Conservation (phyloP, 2,113 vertebrate genomes). For the Cisticola juncidis region DNA sequence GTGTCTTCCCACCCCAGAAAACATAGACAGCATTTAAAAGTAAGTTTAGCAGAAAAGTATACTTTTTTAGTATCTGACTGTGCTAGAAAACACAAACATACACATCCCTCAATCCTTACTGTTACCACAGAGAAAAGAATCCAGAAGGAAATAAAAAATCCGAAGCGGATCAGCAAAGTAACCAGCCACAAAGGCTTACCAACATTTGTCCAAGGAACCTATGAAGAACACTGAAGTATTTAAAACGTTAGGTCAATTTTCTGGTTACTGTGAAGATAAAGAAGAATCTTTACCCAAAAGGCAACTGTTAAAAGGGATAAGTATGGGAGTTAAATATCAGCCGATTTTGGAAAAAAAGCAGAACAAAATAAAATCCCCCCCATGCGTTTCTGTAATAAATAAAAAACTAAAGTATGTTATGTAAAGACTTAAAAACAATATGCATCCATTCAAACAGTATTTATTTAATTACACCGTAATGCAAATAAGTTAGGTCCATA, state of each 20-base stretch:
- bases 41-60: not conserved
- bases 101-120: not conserved
- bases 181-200: not conserved
- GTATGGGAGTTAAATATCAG: not conserved
- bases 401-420: not conserved
- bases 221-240: not conserved
- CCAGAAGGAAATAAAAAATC: not conserved
- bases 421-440: slow-evolving; percentile 43
- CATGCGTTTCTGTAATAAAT: not conserved
- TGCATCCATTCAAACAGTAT: slow-evolving; percentile 59
- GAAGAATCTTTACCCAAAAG: not conserved
- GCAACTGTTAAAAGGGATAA: not conserved
- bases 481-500: slow-evolving; percentile 69
- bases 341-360: not conserved
- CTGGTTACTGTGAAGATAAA: not conserved
- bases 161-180: not conserved
- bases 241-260: not conserved
- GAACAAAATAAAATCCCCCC: not conserved
- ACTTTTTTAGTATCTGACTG: not conserved
- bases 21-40: not conserved
- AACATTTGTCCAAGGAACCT: not conserved
- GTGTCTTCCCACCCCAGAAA: not conserved
- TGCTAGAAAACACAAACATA: not conserved
- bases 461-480: slow-evolving; percentile 71
- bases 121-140: not conserved